These are phyloP conservation scores for Iphiclides podalirius DNA, from an alignment of 2,888 invertebrate species.

Conservation along the genomic window DNA sequence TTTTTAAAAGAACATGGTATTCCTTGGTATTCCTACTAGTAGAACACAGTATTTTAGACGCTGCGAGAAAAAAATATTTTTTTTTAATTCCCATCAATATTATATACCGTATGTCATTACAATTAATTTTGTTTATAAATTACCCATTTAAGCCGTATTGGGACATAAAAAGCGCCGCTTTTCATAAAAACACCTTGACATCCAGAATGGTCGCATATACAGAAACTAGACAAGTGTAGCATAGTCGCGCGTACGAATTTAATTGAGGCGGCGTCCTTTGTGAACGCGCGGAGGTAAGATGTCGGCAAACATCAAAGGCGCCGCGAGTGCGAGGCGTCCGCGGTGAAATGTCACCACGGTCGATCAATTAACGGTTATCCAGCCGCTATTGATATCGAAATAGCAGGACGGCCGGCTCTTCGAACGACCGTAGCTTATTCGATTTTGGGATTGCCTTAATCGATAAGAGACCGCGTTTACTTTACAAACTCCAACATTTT, in stretches of 20 bases:
- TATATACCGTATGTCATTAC: slow-evolving; percentile 17
- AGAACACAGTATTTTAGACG: too few relatives aligned
- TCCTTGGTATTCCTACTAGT: too few relatives aligned
- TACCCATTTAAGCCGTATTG: slow-evolving; percentile 44
- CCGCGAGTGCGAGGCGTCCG: slow-evolving; percentile 62
- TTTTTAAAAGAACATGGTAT: too few relatives aligned
- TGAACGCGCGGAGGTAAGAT: slow-evolving; percentile 43
- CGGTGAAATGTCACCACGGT: slow-evolving; percentile 76
- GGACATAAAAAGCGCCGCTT: slow-evolving; percentile 36
- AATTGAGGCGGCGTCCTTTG: slow-evolving; percentile 70
- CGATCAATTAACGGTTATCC: slow-evolving; percentile 67
- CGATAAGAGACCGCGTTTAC: slow-evolving; percentile 27
- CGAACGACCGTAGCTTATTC: slow-evolving; percentile 55
- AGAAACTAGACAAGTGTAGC: slow-evolving; percentile 70
- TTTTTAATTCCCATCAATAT: too few relatives aligned
- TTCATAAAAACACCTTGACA: slow-evolving; percentile 40
- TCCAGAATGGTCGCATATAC: slow-evolving; percentile 40
- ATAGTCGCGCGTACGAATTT: slow-evolving; percentile 74
- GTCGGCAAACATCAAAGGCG: slow-evolving; percentile 59
- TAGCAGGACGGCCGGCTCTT: slow-evolving; percentile 34
- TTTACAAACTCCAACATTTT: too few relatives aligned
- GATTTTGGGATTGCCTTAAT: slow-evolving; percentile 38
- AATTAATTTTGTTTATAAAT: slow-evolving; percentile 36
- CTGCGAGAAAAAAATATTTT: too few relatives aligned
- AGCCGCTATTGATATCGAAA: slow-evolving; percentile 65